Base-by-base conservation (phyloP, 2,888 invertebrate genomes). In the Neoaliturus tenellus region DNA sequence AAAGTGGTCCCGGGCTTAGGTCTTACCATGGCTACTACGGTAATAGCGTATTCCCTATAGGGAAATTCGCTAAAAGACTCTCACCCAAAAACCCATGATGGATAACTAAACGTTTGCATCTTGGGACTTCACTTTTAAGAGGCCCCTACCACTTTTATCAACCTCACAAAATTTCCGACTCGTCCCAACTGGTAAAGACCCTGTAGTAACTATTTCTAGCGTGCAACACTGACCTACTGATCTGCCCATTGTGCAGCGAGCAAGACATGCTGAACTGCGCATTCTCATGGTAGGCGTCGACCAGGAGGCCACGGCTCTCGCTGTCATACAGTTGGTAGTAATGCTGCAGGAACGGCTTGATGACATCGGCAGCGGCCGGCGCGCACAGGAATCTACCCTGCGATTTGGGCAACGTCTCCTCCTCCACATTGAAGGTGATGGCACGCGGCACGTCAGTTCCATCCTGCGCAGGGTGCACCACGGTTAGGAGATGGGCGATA, bases 271-370 rank as follows among this genome's bases (percentile, higher is more conserved):
- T 78, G 90, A 97, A 94, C 85, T 93, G 92, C 0, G 97, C 97
- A 85, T 95, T 92, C 88, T 98, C 97, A 89, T 98, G 97, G 89
- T 98, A 98, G 0, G 98, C 98, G 87, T 96, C 95, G 4, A 96
- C 89, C 84, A 98, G 89, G 0, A 95, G 93, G 87, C 96, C 95
- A 0, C 98, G 92, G 86, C 94, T 94, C 0, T 94, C 94, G 14
- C 95, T 95, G 90, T 98, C 98, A 89, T 95, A 98, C 82, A 98
- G 94, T 0, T 93, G 92, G 88, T 95, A 97, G 90, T 96, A 98
- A 89, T 98, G 97, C 84, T 97, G 96, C 62, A 98, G 91, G 90
- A 98, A 98, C 88, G 95, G 94, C 1, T 95, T 93, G 2, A 97
- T 94, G 28, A 97, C 91, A 85, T 92, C 92, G 88, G 95, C 94